Evolutionary conservation across 2,113 vertebrate species (phyloP), one percentile per base, ranked within the genome.

Genomic region (Chamaetylas fuelleborni): DNA sequence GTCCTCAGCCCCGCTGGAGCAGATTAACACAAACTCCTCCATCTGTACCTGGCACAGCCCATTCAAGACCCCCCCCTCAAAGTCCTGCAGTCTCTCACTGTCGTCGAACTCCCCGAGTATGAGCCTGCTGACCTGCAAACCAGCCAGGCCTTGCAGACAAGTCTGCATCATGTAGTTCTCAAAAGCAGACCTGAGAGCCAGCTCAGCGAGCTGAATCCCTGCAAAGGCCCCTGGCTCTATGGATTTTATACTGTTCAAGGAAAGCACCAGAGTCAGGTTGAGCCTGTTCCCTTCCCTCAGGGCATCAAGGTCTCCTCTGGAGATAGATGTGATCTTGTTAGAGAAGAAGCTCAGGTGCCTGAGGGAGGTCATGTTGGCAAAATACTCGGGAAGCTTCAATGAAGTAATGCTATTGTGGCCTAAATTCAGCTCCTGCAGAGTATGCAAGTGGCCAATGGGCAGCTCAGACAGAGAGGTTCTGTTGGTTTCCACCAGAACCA

Each of bases 251-350:
- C 85, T 51, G 65, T 98, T 98, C 54, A 97, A 40, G 56, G 97
- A 98, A 28, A 98, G 93, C 19, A 98, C 98, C 83, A 98, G 76
- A 1, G 98, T 98, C 42, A 98, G 95, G 69, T 98, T 98, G 64
- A 45, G 33, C 12, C 67, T 76, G 8, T 73, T 78, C 16, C 17
- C 91, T 86, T 81, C 56, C 81, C 36, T 91, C 48, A 98, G 92
- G 43, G 93, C 70, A 33, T 95, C 93, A 3, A 98, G 86, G 45
- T 98, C 98, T 81, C 83, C 78, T 28, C 48, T 73, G 76, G 74
- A 94, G 83, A 98, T 96, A 24, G 60, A 67, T 17, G 96, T 83
- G 56, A 98, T 98, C 15, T 91, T 86, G 67, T 98, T 98, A 8
- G 83, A 95, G 47, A 70, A 80, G 57, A 98, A 95, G 66, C 95